A percentile compares a stretch with the other conserved stretches of the same genome.
Conservation (phyloP, 2,888 invertebrate species). For the Tolmerus cingulatus region DNA sequence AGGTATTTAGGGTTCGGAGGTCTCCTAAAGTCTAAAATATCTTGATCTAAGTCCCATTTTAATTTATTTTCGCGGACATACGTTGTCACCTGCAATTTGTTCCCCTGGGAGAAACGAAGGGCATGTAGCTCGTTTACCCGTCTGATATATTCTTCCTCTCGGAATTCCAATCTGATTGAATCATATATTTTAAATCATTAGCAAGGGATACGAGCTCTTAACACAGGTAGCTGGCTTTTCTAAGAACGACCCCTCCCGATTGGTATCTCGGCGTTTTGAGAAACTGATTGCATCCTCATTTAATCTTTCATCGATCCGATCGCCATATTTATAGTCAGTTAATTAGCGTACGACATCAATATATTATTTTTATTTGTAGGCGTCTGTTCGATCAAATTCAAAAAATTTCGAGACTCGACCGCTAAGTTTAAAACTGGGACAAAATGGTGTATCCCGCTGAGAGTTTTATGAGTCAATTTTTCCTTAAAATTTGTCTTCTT, state of each 20-base stretch:
- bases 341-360: conserved; percentile 37
- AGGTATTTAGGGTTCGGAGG: neutral
- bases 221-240: conserved; percentile 32
- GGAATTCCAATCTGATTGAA: conserved; percentile 19
- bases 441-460: conserved; percentile 36
- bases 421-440: neutral
- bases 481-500: conserved; percentile 47
- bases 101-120: neutral
- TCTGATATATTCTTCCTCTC: conserved; percentile 8
- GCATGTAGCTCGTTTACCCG: neutral
- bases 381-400: neutral
- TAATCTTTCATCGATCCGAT: conserved; percentile 38
- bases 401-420: neutral
- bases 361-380: conserved; percentile 31
- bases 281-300: conserved; percentile 19
- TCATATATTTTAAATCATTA: conserved; percentile 23
- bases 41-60: neutral
- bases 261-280: neutral
- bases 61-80: neutral
- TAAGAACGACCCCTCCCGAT: neutral
- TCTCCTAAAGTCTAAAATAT: neutral
- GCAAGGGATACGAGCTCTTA: neutral
- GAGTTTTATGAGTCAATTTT: conserved; percentile 46
- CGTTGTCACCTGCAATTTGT: conserved; percentile 1
- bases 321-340: conserved; percentile 41